phyloP scores from a whole-genome alignment of 2,888 invertebrate species.

The Acrocyrtus sp. region DNA sequence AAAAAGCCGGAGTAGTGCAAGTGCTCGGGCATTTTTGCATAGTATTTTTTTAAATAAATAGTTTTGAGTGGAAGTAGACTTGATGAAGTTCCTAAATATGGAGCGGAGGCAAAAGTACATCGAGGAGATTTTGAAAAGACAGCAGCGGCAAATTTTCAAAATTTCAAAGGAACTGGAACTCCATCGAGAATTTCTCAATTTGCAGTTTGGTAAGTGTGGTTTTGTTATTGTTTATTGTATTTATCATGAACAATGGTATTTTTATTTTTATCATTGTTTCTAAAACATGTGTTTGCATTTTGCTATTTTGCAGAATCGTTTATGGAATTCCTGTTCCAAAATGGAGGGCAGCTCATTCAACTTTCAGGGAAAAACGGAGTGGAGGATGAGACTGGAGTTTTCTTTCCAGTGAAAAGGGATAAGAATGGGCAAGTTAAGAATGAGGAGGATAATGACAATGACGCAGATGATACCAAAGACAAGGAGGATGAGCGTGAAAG shows the following conservation, averaged over 20 bases:
- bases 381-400: slow-evolving; percentile 37
- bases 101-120: slow-evolving; percentile 43
- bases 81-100: slow-evolving; percentile 38
- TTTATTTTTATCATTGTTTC: not conserved
- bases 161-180: slow-evolving; percentile 45
- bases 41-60: too few species aligned
- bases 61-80: too few species aligned
- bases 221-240: not conserved
- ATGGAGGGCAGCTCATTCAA: slow-evolving; percentile 47
- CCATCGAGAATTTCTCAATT: slow-evolving; percentile 50
- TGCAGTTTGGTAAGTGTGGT: slow-evolving; percentile 56
- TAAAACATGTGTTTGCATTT: not conserved
- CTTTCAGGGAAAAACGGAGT: slow-evolving; percentile 35
- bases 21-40: not conserved
- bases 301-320: slow-evolving; percentile 40
- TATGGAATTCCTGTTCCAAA: slow-evolving; percentile 44
- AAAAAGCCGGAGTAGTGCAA: not conserved
- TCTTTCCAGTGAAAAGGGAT: slow-evolving; percentile 39
- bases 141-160: slow-evolving; percentile 34
- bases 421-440: slow-evolving; percentile 11
- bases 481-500: not conserved
- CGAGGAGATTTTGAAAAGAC: slow-evolving; percentile 38
- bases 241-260: not conserved
- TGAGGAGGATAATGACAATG: slow-evolving; percentile 5
- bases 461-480: not conserved